phyloP scores from a whole-genome alignment of 2,888 invertebrate genomes.

The Diploptera punctata region DNA sequence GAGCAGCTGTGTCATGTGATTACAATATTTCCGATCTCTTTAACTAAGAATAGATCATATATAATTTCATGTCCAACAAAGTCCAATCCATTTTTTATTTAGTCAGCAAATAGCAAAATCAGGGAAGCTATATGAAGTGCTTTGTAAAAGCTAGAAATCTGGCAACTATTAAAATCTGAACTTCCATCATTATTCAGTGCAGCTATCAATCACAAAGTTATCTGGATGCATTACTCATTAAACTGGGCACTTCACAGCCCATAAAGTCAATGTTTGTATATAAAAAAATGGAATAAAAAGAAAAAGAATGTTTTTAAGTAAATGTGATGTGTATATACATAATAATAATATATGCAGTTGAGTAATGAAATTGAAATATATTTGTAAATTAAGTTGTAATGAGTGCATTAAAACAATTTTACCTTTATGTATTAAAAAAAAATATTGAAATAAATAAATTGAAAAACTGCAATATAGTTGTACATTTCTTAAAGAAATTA shows the following conservation, averaged over 20 bases:
- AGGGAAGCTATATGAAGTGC: not conserved
- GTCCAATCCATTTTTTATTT: slow-evolving; percentile 3
- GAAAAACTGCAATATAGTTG: too few species aligned
- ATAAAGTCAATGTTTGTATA: slow-evolving; percentile 39
- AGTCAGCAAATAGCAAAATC: not conserved
- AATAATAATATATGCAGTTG: slow-evolving; percentile 43
- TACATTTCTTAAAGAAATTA: too few species aligned
- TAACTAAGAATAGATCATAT: not conserved
- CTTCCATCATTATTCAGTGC: not conserved
- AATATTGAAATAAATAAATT: slow-evolving; percentile 39
- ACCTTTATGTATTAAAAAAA: slow-evolving; percentile 43
- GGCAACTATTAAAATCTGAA: slow-evolving; percentile 2
- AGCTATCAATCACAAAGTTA: slow-evolving; percentile 28
- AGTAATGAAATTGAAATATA: slow-evolving; percentile 43
- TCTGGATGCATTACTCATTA: slow-evolving; percentile 18
- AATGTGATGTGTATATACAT: slow-evolving; percentile 41
- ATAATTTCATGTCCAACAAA: not conserved
- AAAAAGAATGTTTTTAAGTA: slow-evolving; percentile 40
- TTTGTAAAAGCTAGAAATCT: not conserved
- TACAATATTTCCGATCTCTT: slow-evolving; percentile 1
- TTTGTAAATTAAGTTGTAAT: slow-evolving; percentile 45
- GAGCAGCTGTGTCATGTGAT: slow-evolving; percentile 13
- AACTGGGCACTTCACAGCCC: slow-evolving; percentile 1
- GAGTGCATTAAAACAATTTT: slow-evolving; percentile 43
- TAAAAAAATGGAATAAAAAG: slow-evolving; percentile 30